Percentiles rank a stretch among this genome's conserved stretches.
phyloP scores from a whole-genome alignment of 2,797 vertebrate genomes.

The Oreortyx pictus region DNA sequence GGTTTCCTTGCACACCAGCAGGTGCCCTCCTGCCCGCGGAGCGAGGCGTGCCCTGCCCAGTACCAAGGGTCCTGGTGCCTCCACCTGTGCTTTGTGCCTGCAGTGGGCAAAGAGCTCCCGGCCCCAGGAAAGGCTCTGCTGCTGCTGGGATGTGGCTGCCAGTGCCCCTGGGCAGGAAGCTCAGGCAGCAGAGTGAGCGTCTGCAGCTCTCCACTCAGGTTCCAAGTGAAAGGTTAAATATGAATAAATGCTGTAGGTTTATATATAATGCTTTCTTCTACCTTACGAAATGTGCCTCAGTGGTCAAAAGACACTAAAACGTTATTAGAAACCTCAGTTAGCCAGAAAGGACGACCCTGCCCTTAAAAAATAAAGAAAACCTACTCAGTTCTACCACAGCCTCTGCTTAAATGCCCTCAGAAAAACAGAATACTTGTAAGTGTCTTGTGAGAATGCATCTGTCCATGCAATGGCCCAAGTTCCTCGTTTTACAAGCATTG shows the following conservation, averaged over 20 bases:
- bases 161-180: neutral
- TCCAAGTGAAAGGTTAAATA: constrained; percentile 50
- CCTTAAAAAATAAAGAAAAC: constrained; percentile 20
- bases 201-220: neutral
- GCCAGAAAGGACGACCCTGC: neutral
- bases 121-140: too few relatives aligned
- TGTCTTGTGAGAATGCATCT: constrained; percentile 26
- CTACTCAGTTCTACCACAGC: constrained; percentile 28
- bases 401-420: constrained; percentile 36
- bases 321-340: constrained; percentile 49
- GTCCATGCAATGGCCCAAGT: constrained; percentile 60
- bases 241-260: constrained; percentile 58
- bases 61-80: neutral
- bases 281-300: constrained; percentile 60
- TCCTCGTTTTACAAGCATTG: constrained; percentile 52
- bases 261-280: constrained; percentile 57
- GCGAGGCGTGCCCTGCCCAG: neutral
- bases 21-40: neutral
- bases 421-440: neutral
- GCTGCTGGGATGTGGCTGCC: too few relatives aligned
- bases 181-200: neutral
- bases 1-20: neutral
- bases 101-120: neutral
- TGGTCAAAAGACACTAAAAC: constrained; percentile 44
- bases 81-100: neutral